Evolutionary conservation across 2,888 invertebrate genomes (phyloP), one percentile per base, ranked within the genome.

Genomic region (Caradrina kadenii): DNA sequence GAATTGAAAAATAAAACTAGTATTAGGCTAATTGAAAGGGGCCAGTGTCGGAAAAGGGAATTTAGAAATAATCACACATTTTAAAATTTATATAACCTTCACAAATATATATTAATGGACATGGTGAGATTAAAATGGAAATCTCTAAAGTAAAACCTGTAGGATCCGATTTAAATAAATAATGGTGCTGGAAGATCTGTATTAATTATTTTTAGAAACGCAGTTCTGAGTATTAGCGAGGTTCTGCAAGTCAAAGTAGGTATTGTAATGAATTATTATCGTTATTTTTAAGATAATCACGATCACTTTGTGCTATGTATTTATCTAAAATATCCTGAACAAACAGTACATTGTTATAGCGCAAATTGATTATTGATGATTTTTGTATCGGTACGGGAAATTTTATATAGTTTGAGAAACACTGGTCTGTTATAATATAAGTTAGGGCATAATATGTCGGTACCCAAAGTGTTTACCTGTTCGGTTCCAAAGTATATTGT

Each of bases 401-500:
- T 67, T 79, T 70, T 72, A 79, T 69, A 63, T 80, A 68, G 69
- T 95, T 95, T 95, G 95, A 96, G 95, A 95, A 96, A 95, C 95
- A 95, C 95, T 96, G 95, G 91, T 94, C 95, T 93, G 83, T 72
- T 84, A 69, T 80, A 66, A 82, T 82, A 84, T 93, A 92, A 92
- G 88, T 89, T 93, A 93, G 91, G 91, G 92, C 92, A 92, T 93
- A 94, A 93, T 93, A 92, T 91, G 93, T 93, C 92, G 91, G 91
- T 91, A 94, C 90, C 94, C 93, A 94, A 95, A 94, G 94, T 91
- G 92, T 94, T 92, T 90, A 91, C 90, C 91, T 90, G 87, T 92
- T 93, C 89, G 92, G 91, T 93, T 93, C 94, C 95, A 95, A 95
- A 95, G 95, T 94, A 92, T 93, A 92, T 94, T 94, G 94, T 95